A percentile compares a stretch with the other conserved stretches of the same genome.
These are phyloP conservation scores for Drosophila pseudoananassae DNA, from an alignment of 1,140 invertebrate genomes.

Conservation along the genomic window DNA sequence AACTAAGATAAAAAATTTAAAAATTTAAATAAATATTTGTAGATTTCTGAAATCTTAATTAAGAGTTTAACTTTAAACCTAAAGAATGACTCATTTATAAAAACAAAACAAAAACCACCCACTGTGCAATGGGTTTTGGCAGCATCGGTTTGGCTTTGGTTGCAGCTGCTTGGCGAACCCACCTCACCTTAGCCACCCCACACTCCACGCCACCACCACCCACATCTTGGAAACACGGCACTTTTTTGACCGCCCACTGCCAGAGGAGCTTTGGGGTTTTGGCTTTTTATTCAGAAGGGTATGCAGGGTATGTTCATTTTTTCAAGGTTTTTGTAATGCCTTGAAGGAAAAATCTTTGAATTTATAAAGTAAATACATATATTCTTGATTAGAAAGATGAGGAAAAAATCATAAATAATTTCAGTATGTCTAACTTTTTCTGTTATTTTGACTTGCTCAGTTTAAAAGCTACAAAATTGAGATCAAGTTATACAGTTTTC, in stretches of 20 bases:
- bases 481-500: too few species aligned
- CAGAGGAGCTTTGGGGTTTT: constrained; percentile 50
- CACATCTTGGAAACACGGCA: constrained; percentile 25
- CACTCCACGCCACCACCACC: constrained; percentile 9
- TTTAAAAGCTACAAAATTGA: too few species aligned
- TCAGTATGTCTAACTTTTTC: too few species aligned
- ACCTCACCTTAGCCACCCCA: constrained; percentile 46
- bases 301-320: too few species aligned
- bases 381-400: too few species aligned
- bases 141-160: constrained; percentile 29
- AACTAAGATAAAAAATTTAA: too few species aligned
- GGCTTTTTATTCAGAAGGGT: not conserved
- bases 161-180: constrained; percentile 61
- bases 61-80: not conserved
- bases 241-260: constrained; percentile 63
- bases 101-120: not conserved
- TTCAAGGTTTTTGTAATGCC: too few species aligned
- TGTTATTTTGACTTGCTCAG: too few species aligned
- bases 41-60: not conserved
- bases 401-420: too few species aligned
- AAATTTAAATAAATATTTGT: not conserved
- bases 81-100: not conserved
- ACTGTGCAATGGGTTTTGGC: constrained; percentile 54
- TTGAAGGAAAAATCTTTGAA: too few species aligned
- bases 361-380: too few species aligned